These are phyloP conservation scores for Baronia brevicornis DNA, from an alignment of 2,888 invertebrate species.

Conservation along the genomic window DNA sequence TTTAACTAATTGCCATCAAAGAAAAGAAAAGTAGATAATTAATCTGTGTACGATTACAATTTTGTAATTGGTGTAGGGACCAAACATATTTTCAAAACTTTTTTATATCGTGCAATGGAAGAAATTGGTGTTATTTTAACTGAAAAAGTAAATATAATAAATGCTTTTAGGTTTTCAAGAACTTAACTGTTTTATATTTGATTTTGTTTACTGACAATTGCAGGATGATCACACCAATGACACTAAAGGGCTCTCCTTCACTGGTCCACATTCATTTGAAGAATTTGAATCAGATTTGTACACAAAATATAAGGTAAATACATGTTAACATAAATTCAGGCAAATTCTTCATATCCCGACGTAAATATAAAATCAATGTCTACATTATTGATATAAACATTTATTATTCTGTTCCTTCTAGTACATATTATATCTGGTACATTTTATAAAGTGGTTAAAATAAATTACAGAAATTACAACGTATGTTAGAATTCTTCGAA, in stretches of 20 bases:
- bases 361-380: not conserved
- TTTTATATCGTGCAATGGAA: constrained; percentile 76
- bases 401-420: not conserved
- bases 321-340: no score
- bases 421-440: not conserved
- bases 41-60: no score
- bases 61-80: no score
- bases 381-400: not conserved
- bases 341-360: no score
- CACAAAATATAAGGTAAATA: constrained; percentile 92
- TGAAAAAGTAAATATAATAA: constrained; percentile 80
- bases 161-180: not conserved
- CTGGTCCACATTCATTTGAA: constrained; percentile 82
- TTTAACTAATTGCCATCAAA: no score
- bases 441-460: not conserved
- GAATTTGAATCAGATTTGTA: constrained; percentile 94
- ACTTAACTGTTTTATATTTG: not conserved
- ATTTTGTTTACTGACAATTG: constrained; percentile 15
- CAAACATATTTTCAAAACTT: constrained; percentile 12
- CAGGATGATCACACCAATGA: constrained; percentile 80
- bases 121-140: constrained; percentile 86
- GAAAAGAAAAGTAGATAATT: no score
- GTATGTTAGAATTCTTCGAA: constrained; percentile 96
- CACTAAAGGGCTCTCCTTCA: constrained; percentile 78
- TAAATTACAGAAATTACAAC: constrained; percentile 87